A percentile compares a stretch with the other conserved stretches of the same genome.
Conservation (phyloP, 2,113 vertebrate genomes). For the Labrus mixtus region DNA sequence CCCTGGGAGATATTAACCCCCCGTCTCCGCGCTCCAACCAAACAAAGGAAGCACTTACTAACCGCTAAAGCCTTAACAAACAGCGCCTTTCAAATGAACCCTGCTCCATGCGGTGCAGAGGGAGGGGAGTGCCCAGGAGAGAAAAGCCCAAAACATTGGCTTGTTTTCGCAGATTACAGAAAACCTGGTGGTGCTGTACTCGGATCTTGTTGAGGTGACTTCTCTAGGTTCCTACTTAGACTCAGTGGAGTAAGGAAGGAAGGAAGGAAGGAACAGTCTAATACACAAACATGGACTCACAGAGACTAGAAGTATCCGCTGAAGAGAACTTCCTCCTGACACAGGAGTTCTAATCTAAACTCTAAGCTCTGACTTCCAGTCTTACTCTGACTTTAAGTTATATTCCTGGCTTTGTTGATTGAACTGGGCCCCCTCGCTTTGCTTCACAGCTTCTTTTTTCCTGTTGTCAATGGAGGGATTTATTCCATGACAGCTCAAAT, state of each 20-base stretch:
- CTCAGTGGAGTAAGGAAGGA: not conserved
- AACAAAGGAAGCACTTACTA: slow-evolving; percentile 86
- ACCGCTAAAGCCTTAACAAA: slow-evolving; percentile 85
- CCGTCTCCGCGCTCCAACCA: slow-evolving; percentile 72
- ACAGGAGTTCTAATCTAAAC: not conserved
- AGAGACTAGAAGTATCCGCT: not conserved
- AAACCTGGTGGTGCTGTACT: slow-evolving; percentile 56
- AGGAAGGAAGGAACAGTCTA: not conserved
- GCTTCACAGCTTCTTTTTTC: too few relatives aligned
- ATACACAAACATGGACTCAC: not conserved
- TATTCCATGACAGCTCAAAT: too few relatives aligned
- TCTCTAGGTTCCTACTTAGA: slow-evolving; percentile 22
- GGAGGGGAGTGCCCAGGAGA: slow-evolving; percentile 63
- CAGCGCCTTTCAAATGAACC: slow-evolving; percentile 82
- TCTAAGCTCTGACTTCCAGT: not conserved
- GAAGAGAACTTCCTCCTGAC: not conserved
- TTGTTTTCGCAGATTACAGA: slow-evolving; percentile 76
- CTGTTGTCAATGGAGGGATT: too few relatives aligned
- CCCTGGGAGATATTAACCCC: slow-evolving; percentile 84
- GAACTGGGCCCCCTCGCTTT: not conserved
- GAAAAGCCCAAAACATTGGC: slow-evolving; percentile 72
- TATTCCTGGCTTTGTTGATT: not conserved
- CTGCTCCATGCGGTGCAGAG: slow-evolving; percentile 71
- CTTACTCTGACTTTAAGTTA: not conserved
- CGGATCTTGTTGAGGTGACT: slow-evolving; percentile 46